These are phyloP conservation scores for Danio jaintianensis DNA, from an alignment of 2,797 vertebrate genomes.

Conservation along the genomic window DNA sequence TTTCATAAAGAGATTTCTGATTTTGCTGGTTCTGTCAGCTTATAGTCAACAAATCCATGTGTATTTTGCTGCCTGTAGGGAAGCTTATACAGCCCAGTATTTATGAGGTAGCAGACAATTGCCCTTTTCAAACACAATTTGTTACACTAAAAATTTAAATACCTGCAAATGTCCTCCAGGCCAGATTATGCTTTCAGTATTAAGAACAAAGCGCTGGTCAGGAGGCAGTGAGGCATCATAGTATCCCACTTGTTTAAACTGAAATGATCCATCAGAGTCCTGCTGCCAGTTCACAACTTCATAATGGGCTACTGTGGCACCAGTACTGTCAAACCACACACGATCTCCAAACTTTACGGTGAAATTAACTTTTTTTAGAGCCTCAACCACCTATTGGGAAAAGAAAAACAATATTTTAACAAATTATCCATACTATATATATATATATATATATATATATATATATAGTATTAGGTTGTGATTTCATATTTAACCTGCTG, in stretches of 20 bases:
- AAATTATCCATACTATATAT: background rate
- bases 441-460: background rate
- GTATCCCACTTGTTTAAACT: constrained; percentile 76
- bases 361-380: constrained; percentile 75
- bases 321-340: constrained; percentile 77
- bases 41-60: too few relatives aligned
- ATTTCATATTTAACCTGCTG: constrained; percentile 69
- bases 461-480: background rate
- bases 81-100: constrained; percentile 57
- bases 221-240: constrained; percentile 73
- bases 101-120: background rate
- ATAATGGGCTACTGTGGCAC: constrained; percentile 72
- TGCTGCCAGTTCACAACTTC: constrained; percentile 81
- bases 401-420: background rate
- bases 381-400: constrained; percentile 67
- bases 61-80: too few relatives aligned
- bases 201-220: constrained; percentile 70
- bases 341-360: constrained; percentile 70
- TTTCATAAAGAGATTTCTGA: too few relatives aligned
- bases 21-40: too few relatives aligned
- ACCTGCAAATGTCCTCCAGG: constrained; percentile 68
- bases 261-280: constrained; percentile 62
- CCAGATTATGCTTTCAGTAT: constrained; percentile 71
- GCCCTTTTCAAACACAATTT: background rate
- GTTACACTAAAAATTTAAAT: too few relatives aligned